Evolutionary conservation across 35 echinoderm and acorn worm species (phyloP), one percentile per base, ranked within the genome.

Genomic region (Amphiura filiformis): DNA sequence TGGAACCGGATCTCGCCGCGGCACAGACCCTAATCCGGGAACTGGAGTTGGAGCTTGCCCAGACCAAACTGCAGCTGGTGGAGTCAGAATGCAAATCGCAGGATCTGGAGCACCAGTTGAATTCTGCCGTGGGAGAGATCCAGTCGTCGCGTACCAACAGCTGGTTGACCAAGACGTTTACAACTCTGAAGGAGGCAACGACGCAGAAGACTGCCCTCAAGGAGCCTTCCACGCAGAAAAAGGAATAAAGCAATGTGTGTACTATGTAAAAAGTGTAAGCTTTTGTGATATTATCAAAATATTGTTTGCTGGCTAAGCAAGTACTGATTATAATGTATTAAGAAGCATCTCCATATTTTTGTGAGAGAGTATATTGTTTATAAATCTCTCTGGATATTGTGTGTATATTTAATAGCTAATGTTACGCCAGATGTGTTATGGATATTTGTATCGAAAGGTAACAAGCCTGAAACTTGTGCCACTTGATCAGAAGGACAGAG

Each of bases 1-100:
- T 40, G 0, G 88, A 90, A 32, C 87, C 88, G 18, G 78, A 90
- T 41, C 38, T 95, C 12, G 90, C 82, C 7, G 84, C 56, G 15
- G 93, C 96, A 26, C 84, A 70, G 26, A 76, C 26, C 81, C 70
- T n/a, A 40, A 78, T 93, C 5, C 86, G 90, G 31, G 93, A 99
- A 34, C 84, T 99, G 14, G 96, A 99, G 77, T 35, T 99, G 35
- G 93, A 99, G 76, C 81, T 99, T 39, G 96, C 96, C 9, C 89
- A 94, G 79, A 99, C 96, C 87, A 99, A 99, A 70, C 85, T 99
- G 1, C 79, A 92, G 57, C 64, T 99, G 37, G 96, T 99, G 0
- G 96, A 99, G 81, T 99, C 96, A 0, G 89, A 99, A 34, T 99
- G 96, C 77, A 77, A 84, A 56, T 87, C 90, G 32, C 96, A 99